Base-by-base conservation (phyloP, 2,888 invertebrate species). In the Xestia ashworthii region DNA sequence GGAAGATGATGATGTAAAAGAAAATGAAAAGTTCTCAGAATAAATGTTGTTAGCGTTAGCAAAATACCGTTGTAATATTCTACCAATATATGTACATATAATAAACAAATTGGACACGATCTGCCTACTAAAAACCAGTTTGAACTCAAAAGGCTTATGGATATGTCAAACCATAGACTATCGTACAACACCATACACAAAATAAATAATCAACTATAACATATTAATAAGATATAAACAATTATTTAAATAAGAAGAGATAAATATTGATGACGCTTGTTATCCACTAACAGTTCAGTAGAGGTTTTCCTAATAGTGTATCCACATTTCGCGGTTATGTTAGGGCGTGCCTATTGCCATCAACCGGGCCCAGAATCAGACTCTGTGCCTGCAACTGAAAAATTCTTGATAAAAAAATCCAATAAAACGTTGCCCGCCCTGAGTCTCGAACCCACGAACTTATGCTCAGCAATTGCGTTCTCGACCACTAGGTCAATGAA, bases 181-280 rank as follows among this genome's bases (percentile, higher is more conserved):
- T 41, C 25, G 55, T 48, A 60, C 77, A 75, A 75, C 46, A 62
- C 60, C 60, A 83, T n/a, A 68, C 50, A 62, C 62, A 72, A 86
- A 69, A 76, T 76, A 69, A 79, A 76, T 53, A 74, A 69, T 55
- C 60, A 11, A 44, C 38, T 14, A 41, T 58, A 60, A 48, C 66
- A 64, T 65, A 72, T 67, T 79, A 79, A 73, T 80, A 83, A 74
- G 32, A 72, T 50, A 65, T 83, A 76, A 86, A 83, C 69, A 74
- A 84, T 86, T 79, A 84, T 86, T 86, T 64, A 83, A 86, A 84
- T 83, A 58, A 16, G 55, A 66, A 73, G 14, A 58, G 50, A 87
- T 85, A 77, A 87, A 85, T 80, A 87, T 84, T 74, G 74, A 84
- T 83, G 75, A 50, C 58, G 50, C 60, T 46, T 77, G 80, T 87